Conservation (phyloP, 2,113 vertebrate genomes). For the Callopanchax toddi region DNA sequence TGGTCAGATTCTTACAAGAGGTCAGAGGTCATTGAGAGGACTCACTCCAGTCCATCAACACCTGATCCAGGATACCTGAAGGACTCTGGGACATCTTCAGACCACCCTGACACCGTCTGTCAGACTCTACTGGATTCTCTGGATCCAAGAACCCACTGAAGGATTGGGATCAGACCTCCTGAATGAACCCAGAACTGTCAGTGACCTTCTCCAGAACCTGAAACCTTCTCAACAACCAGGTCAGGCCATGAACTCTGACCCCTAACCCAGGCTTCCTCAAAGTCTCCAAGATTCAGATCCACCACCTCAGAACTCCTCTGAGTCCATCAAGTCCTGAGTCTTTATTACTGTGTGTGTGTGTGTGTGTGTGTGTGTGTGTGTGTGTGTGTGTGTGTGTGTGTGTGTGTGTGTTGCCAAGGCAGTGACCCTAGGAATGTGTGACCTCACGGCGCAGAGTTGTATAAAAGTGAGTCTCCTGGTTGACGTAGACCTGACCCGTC, state of each 20-base stretch:
- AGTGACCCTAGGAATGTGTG: constrained; percentile 56
- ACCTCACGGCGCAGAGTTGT: constrained; percentile 36
- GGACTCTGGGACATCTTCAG: neutral
- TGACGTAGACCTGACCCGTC: constrained; percentile 46
- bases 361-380: neutral
- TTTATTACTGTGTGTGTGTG: neutral
- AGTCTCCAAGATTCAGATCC: too few relatives aligned
- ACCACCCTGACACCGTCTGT: too few relatives aligned
- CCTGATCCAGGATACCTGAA: neutral
- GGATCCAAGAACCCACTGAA: too few relatives aligned
- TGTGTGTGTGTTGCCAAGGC: constrained; percentile 42
- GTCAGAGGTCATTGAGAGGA: constrained; percentile 47
- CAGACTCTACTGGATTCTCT: too few relatives aligned
- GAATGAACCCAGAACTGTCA: too few relatives aligned
- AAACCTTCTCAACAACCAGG: too few relatives aligned
- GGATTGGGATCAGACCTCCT: too few relatives aligned
- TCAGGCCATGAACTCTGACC: too few relatives aligned
- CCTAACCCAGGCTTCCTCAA: too few relatives aligned
- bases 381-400: constrained; percentile 27
- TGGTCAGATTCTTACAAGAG: constrained; percentile 49
- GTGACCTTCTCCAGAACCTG: too few relatives aligned
- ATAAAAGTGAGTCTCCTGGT: constrained; percentile 4
- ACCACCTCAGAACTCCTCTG: too few relatives aligned
- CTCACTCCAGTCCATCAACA: too few relatives aligned
- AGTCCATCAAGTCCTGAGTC: neutral